Conservation (phyloP, 2,888 invertebrate species). For the Rhamnusium bicolor region DNA sequence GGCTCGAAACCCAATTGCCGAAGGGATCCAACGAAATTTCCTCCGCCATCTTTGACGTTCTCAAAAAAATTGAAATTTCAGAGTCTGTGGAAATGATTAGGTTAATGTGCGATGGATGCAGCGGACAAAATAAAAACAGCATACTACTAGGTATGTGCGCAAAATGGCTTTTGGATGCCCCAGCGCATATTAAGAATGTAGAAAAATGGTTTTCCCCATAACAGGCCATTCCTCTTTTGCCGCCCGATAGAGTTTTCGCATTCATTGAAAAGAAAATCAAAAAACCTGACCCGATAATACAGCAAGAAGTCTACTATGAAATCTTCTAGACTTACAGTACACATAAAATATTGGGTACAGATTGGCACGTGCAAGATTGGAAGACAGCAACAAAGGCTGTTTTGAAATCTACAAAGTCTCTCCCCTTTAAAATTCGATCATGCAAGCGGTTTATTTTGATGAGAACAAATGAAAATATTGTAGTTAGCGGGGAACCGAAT, state of each 20-base stretch:
- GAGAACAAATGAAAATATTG: neutral
- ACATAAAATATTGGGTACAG: neutral
- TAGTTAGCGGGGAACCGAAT: neutral
- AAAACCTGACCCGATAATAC: too few species aligned
- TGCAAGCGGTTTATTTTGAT: neutral
- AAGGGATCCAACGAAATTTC: constrained; percentile 17
- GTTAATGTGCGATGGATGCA: constrained; percentile 1
- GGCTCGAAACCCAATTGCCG: neutral
- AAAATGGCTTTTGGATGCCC: constrained; percentile 1
- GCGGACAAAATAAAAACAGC: constrained; percentile 19
- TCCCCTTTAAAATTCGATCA: constrained; percentile 4
- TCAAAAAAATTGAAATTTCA: neutral
- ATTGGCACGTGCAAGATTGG: constrained; percentile 2
- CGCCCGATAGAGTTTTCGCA: constrained; percentile 11
- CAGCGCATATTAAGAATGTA: neutral
- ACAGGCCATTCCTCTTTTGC: constrained; percentile 16
- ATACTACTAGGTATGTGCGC: constrained; percentile 1
- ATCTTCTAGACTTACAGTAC: neutral
- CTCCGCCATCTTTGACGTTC: constrained; percentile 2
- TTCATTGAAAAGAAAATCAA: constrained; percentile 5
- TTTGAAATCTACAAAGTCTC: neutral
- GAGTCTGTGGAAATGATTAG: neutral
- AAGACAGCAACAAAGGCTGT: neutral
- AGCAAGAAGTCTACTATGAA: too few species aligned
- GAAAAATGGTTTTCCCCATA: constrained; percentile 14